These are phyloP conservation scores for Gobio occitaniae DNA, from an alignment of 2,797 vertebrate genomes.

Conservation along the genomic window DNA sequence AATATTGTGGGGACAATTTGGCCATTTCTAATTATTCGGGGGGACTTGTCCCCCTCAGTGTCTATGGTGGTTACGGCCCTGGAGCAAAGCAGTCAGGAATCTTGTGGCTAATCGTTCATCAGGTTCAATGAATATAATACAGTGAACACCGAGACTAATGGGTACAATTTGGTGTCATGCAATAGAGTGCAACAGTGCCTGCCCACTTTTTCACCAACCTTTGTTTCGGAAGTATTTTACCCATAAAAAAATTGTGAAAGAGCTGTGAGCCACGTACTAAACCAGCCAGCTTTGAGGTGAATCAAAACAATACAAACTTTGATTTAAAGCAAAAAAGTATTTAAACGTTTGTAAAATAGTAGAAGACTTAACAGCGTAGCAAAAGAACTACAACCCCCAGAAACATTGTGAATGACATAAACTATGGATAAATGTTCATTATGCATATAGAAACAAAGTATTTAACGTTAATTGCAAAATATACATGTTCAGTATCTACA, in stretches of 20 bases:
- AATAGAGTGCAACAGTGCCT: neutral
- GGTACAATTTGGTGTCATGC: neutral
- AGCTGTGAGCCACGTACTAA: neutral
- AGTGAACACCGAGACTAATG: constrained; percentile 45
- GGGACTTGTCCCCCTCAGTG: too few species aligned
- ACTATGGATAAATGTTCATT: neutral
- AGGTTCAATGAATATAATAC: constrained; percentile 59
- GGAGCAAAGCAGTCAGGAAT: neutral
- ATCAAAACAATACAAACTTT: neutral
- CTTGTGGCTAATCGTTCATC: constrained; percentile 46
- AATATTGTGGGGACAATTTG: too few species aligned
- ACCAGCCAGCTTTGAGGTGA: neutral
- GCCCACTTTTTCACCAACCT: neutral
- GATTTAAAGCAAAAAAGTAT: neutral
- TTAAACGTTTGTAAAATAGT: too few species aligned
- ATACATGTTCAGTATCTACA: neutral
- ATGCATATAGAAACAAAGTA: neutral
- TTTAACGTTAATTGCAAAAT: neutral
- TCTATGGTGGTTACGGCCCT: too few species aligned
- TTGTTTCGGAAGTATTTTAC: neutral
- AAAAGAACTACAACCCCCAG: neutral
- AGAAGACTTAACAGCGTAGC: neutral
- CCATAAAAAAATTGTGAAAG: neutral
- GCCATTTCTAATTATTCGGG: too few species aligned
- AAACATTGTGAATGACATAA: neutral